A percentile compares a stretch with the other conserved stretches of the same genome.
These are phyloP conservation scores for Chaetodon auriga DNA, from an alignment of 2,113 vertebrate genomes.

Conservation along the genomic window DNA sequence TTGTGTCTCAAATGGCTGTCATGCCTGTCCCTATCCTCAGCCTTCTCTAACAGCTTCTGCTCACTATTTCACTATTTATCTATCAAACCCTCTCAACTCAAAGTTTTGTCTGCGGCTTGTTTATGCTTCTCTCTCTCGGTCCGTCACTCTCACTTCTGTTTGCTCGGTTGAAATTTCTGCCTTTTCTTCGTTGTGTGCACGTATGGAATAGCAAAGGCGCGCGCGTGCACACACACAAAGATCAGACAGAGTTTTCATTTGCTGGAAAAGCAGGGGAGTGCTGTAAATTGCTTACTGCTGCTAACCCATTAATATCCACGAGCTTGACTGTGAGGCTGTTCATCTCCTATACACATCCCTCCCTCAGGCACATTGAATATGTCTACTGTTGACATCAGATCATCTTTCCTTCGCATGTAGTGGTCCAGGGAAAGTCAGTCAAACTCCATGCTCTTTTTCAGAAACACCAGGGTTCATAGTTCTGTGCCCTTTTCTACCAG, in stretches of 20 bases:
- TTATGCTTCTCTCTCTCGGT: constrained; percentile 15
- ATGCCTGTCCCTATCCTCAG: neutral
- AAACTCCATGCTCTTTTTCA: neutral
- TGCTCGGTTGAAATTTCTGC: constrained; percentile 29
- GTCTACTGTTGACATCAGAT: constrained; percentile 5
- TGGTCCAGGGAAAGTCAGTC: neutral
- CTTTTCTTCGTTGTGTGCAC: constrained; percentile 9
- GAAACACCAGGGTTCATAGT: neutral
- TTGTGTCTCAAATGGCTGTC: constrained; percentile 49
- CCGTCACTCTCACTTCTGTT: constrained; percentile 46
- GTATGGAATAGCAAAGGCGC: neutral
- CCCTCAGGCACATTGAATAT: constrained; percentile 12
- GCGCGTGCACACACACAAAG: neutral
- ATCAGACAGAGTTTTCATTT: constrained; percentile 7
- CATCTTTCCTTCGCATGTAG: neutral
- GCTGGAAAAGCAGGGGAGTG: constrained; percentile 34
- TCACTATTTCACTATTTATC: constrained; percentile 48
- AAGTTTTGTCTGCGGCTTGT: constrained; percentile 2
- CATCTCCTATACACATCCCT: constrained; percentile 35
- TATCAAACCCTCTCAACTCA: constrained; percentile 25
- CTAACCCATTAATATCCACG: constrained; percentile 36
- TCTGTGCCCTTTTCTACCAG: neutral
- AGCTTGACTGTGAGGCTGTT: constrained; percentile 25
- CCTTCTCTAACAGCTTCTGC: constrained; percentile 9
- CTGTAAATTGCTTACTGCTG: constrained; percentile 22